These are phyloP conservation scores for Climacteris rufus DNA, from an alignment of 2,113 vertebrate genomes.

Conservation along the genomic window DNA sequence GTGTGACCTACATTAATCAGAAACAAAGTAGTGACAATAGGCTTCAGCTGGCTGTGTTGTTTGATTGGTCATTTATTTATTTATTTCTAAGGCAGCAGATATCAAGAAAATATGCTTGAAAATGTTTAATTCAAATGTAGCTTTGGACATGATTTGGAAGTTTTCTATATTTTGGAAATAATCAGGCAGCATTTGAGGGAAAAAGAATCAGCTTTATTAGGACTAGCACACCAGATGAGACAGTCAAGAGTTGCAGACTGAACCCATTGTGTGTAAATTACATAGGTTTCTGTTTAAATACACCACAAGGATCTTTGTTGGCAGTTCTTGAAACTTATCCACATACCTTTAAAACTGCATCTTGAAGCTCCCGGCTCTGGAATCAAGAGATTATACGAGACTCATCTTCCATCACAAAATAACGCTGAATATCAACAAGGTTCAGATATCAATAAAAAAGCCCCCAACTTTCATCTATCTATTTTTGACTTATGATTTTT, in stretches of 20 bases:
- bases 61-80: neutral
- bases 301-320: neutral
- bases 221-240: neutral
- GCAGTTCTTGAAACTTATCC: neutral
- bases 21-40: neutral
- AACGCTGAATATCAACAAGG: neutral
- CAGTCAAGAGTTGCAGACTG: neutral
- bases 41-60: neutral
- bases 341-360: neutral
- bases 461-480: neutral
- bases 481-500: neutral
- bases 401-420: neutral
- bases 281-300: neutral
- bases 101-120: neutral
- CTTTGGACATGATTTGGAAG: neutral
- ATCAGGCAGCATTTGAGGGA: neutral
- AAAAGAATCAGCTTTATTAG: neutral
- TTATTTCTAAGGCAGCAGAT: neutral
- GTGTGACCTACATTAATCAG: slow-evolving; percentile 16
- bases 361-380: neutral
- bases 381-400: neutral
- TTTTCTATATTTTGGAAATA: neutral
- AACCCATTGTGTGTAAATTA: neutral
- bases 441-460: neutral
- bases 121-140: neutral